Evolutionary conservation across 2,113 vertebrate species (phyloP), one percentile per base, ranked within the genome.

Genomic region (Girardinichthys multiradiatus): DNA sequence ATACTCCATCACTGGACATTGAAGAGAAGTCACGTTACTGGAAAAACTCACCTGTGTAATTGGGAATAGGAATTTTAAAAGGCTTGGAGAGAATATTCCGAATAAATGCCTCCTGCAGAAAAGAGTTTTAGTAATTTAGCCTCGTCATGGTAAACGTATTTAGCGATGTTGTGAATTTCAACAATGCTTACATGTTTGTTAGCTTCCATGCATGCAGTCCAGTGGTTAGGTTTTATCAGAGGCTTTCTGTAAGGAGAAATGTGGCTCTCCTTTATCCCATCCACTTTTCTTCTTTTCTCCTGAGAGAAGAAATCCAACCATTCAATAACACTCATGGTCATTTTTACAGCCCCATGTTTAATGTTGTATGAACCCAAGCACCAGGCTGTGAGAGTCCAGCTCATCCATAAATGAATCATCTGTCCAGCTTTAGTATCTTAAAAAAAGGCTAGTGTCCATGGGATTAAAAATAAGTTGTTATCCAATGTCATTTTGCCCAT

Each of bases 61-160:
- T 98, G 82, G 92, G 96, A 91, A 99, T 98, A 9, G 98, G 98
- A 42, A 99, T 88, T 92, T 97, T 98, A 87, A 99, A 99, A 24
- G 98, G 98, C 85, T 95, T 97, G 80, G 97, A 97, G 87, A 99
- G 96, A 90, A 99, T 99, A 73, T 94, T 96, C 79, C 95, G 95
- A 83, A 99, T 99, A 88, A 98, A 98, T 8, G 94, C 96, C 90
- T 99, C 98, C 97, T 99, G 90, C 31, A 63, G 85, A 89, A 66
- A 39, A 0, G 1, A 37, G 27, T 54, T 10, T 62, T 70, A 13
- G n/a, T 57, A 0, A 79, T 21, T 26, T 8, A 0, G 0, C 54
- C 10, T 26, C 39, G 29, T 28, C 13, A 58, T n/a, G 2, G 33
- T 4, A 0, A 61, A 24, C 13, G 42, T 1, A 33, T 13, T 2